Base-by-base conservation (phyloP, 2,797 vertebrate genomes). In the Trichosurus vulpecula region DNA sequence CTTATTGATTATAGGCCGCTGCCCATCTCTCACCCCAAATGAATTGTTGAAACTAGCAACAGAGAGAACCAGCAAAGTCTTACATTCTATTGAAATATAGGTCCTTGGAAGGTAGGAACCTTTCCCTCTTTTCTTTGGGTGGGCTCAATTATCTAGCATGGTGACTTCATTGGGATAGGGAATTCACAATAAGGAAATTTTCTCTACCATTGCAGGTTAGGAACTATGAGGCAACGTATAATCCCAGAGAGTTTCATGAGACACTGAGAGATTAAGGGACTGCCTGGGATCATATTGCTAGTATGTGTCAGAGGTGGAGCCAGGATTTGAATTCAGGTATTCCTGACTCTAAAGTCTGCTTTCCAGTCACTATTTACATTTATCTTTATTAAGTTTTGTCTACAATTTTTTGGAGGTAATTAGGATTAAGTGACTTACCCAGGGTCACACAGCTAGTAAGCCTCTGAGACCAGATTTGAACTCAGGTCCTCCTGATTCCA, bases 61-160 rank as follows among this genome's bases (percentile, higher is more conserved):
- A 52, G 30, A 66, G 25, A 25, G 19, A 47, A 92, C 14, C 93
- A 89, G n/a, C 0, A 57, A 19, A 0, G n/a, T n/a, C n/a, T n/a
- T n/a, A n/a, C n/a, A 56, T 92, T 95, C 30, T 30, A 92, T 94
- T 94, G 29, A 6, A 92, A 30, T 92, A 95, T 16, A 94, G 53
- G 16, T 92, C 95, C 91, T 58, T 58, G 66, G 35, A 74, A 41
- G 16, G 16, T 16, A 41, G 35, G 10, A 96, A 91, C 8, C 51
- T 74, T 93, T 61, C 29, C 25, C 35, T 55, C 91, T 93, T n/a
- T 61, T 58, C 25, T 95, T 94, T 94, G 91, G 96, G 12, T 94
- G 31, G 92, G 95, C 29, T 92, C 54, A 95, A 58, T 66, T 96
- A 61, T 25, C 12, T 95, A 95, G 54, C 0, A 12, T 31, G 61